Evolutionary conservation across 2,113 vertebrate genomes (phyloP), one percentile per base, ranked within the genome.

Genomic region (Theropithecus gelada): DNA sequence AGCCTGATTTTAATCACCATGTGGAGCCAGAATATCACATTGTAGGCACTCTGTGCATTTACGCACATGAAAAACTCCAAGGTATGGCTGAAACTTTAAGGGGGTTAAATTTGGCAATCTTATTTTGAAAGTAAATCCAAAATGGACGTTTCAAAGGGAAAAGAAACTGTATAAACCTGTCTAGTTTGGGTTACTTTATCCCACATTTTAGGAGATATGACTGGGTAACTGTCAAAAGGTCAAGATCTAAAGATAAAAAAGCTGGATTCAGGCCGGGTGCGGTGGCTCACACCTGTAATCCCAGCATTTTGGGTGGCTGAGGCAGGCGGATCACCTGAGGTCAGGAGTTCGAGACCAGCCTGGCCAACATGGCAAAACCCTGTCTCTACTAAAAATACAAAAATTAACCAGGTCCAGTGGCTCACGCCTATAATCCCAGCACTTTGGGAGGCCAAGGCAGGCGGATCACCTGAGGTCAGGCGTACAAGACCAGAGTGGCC

Each of bases 1-100:
- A 97, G 72, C 84, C 97, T 88, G 82, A 94, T 97, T 97, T 97
- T 97, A 96, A 96, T 93, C 76, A 95, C 90, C 80, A 57, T 0
- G 73, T 40, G 95, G 45, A 12, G 81, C 84, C 93, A 30, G 57
- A 30, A 25, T 1, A 97, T 94, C 94, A 97, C 90, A 97, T 2
- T 80, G 0, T 0, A 97, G 90, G 94, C 92, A 87, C 70, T 97
- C 61, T 45, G 80, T 83, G 88, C 78, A 94, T 88, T 92, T 73
- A 75, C 72, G 57, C 94, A 96, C 85, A 97, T 22, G 0, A 76
- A 30, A 40, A 97, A 86, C 88, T 96, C 64, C 45, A 82, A 80
- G 30, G 14, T 25, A 83, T 20, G 40, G 27, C 48, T 35, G 38
- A 90, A 82, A 64, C 13, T 52, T 38, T 18, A 38, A 80, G 17